Evolutionary conservation across 2,113 vertebrate species (phyloP).

Genomic region (Pseudopodoces humilis): DNA sequence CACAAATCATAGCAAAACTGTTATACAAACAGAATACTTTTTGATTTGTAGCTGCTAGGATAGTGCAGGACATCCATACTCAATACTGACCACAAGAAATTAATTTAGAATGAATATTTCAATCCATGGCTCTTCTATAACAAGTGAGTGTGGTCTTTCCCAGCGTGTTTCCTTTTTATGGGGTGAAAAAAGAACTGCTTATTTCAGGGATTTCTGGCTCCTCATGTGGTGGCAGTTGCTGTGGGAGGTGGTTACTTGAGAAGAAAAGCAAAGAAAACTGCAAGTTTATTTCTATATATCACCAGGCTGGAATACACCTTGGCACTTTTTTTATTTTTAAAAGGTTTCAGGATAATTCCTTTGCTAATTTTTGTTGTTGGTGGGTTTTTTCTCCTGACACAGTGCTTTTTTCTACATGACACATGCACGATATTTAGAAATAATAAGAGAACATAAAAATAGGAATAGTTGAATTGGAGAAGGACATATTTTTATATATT

Average conservation of each 20-base stretch:
- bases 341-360: neutral
- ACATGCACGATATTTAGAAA: neutral
- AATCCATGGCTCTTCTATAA: neutral
- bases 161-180: neutral
- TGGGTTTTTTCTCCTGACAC: fast-evolving
- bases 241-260: neutral
- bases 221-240: neutral
- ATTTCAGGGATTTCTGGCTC: neutral
- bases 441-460: neutral
- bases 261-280: neutral
- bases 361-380: neutral
- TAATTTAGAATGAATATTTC: neutral
- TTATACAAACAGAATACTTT: neutral
- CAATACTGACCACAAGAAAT: neutral
- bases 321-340: neutral
- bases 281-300: neutral
- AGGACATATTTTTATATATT: neutral
- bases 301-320: neutral
- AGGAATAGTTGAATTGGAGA: neutral
- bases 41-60: neutral
- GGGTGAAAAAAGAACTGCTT: neutral
- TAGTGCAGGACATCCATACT: neutral
- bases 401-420: neutral
- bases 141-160: neutral
- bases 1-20: neutral